Conservation (phyloP, 1,140 invertebrate genomes). For the Ips nitidus region DNA sequence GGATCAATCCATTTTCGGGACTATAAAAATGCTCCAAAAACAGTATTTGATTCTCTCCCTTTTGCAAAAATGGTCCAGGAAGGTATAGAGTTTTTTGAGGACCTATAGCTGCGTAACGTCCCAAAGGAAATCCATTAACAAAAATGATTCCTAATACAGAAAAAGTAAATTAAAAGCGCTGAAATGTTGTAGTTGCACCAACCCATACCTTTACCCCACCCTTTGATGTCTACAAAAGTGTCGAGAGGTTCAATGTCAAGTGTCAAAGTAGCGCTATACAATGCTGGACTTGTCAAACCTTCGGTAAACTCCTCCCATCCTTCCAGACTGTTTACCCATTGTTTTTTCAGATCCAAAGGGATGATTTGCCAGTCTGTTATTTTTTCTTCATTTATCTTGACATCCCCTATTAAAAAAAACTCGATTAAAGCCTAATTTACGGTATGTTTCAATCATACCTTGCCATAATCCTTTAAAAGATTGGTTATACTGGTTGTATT, state of each 20-base stretch:
- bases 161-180: background rate
- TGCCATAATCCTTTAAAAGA: conserved; percentile 57
- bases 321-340: conserved; percentile 46
- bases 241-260: conserved; percentile 33
- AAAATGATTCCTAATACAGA: conserved; percentile 58
- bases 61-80: conserved; percentile 58
- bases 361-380: conserved; percentile 55
- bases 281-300: conserved; percentile 39
- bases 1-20: conserved; percentile 15
- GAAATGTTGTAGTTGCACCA: background rate
- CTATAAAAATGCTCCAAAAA: conserved; percentile 47
- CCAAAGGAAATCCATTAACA: conserved; percentile 65
- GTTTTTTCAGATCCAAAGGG: conserved; percentile 57
- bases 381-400: conserved; percentile 52
- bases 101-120: conserved; percentile 59
- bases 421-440: background rate
- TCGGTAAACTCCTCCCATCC: conserved; percentile 16
- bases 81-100: conserved; percentile 62
- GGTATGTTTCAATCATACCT: conserved; percentile 38
- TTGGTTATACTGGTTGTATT: conserved; percentile 48
- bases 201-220: conserved; percentile 56
- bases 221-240: conserved; percentile 51
- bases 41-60: conserved; percentile 54
- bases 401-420: conserved; percentile 32
- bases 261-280: conserved; percentile 43